Evolutionary conservation across 2,888 invertebrate species (phyloP).

Genomic region (Odontomyia ornata): DNA sequence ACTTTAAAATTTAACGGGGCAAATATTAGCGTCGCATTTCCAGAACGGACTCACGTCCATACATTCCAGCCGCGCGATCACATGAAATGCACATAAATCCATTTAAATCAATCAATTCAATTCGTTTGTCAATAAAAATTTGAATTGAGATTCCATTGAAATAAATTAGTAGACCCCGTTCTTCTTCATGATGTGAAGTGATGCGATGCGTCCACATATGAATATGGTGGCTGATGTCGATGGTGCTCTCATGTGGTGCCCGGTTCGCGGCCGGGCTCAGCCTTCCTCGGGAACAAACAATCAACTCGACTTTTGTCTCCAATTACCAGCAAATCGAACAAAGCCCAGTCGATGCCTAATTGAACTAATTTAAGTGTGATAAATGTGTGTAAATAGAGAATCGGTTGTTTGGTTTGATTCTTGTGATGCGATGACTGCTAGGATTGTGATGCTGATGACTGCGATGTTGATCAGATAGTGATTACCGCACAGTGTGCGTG

Average conservation of each 20-base stretch:
- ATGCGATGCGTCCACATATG: background rate
- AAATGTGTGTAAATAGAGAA: constrained; percentile 47
- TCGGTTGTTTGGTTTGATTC: constrained; percentile 20
- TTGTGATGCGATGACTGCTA: background rate
- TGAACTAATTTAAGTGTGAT: constrained; percentile 46
- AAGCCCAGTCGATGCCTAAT: constrained; percentile 41
- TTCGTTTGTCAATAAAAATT: constrained; percentile 64
- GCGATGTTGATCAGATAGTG: constrained; percentile 14
- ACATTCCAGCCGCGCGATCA: constrained; percentile 19
- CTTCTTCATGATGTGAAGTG: constrained; percentile 4
- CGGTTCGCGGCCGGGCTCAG: constrained; percentile 16
- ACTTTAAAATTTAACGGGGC: background rate
- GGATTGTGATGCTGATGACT: constrained; percentile 16
- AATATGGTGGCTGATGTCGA: background rate
- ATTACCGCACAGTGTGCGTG: constrained; percentile 10
- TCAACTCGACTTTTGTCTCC: constrained; percentile 36
- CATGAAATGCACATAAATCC: constrained; percentile 60
- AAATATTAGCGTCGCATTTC: constrained; percentile 31
- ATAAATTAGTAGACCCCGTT: constrained; percentile 55
- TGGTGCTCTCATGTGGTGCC: background rate
- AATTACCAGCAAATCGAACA: constrained; percentile 32
- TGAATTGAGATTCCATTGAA: constrained; percentile 64
- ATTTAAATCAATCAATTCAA: constrained; percentile 66
- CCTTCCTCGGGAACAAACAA: constrained; percentile 40
- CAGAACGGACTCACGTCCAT: background rate